Evolutionary conservation across 2,797 vertebrate genomes (phyloP), one percentile per base, ranked within the genome.

Genomic region (Triplophysa bombifrons): DNA sequence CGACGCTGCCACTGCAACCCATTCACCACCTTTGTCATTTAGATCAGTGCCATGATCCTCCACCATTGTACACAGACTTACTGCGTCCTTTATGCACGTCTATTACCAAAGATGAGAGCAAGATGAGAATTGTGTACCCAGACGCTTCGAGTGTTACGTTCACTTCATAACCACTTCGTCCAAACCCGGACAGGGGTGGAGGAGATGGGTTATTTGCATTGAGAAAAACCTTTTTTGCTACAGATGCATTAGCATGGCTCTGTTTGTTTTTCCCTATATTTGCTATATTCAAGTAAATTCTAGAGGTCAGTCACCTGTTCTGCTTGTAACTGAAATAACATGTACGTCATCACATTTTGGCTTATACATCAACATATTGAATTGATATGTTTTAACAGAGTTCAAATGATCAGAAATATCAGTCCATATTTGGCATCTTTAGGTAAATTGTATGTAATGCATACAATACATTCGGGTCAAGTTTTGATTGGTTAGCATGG

Each of bases 21-120:
- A 89, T 92, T 90, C 88, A 87, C 66, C 58, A 72, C 86, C 87
- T 92, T 94, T 94, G 89, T 93, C 87, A 94, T 94, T 94, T 72
- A 94, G 89, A 94, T 94, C 38, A 89, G 89, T 82, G 72, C 84
- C 82, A 61, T 82, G 86, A 84, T 88, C 82, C 84, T 90, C 84
- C 70, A 86, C 84, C 81, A 85, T 83, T 82, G 85, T 86, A 83
- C 84, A 66, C 41, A 66, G 73, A 72, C 71, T 65, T 78, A 44
- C 81, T 89, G 91, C 92, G 86, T 91, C 82, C 88, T 81, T 88
- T 81, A 76, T 85, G 69, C 56, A 30, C 80, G 67, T 85, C 80
- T 85, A 81, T 86, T 81, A 85, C 86, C 86, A 82, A 82, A 85
- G 64, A 76, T 10, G 41, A 74, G 41, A 38, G 51, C 27, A 41